Base-by-base conservation (phyloP, 2,888 invertebrate genomes). In the Agrotis exclamationis region DNA sequence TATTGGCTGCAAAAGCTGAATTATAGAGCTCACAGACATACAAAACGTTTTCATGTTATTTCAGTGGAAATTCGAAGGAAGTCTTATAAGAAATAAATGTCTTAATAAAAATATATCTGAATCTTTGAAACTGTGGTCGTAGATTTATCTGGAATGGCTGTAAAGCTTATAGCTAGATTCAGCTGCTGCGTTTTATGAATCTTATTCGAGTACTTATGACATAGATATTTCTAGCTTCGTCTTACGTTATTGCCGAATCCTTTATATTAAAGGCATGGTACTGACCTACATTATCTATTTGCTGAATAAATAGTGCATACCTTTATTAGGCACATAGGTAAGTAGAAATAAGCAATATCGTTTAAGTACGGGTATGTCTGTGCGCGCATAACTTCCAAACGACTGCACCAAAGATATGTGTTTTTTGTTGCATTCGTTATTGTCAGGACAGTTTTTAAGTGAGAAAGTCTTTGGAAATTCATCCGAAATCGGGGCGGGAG, bases 1-100 rank as follows among this genome's bases (percentile, higher is more conserved):
- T 84, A 85, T 85, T 75, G 82, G 78, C 76, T 83, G 85, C 75
- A 68, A 84, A 83, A 79, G 77, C 65, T 70, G 76, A 73, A 80
- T 80, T 80, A 83, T 78, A 64, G 70, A 64, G 70, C 60, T 70
- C n/a, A 13, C 70, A 54, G 70, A 60, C 59, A 58, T 63, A 72
- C 74, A 66, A 71, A 76, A 60, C 66, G 70, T 54, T 71, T 70
- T 58, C 68, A 59, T 70, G 69, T 65, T 68, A 76, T 66, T 71
- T 59, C 60, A 64, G 64, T 58, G 59, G 14, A 33, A 76, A 79
- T 70, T 76, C 50, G n/a, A 68, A 73, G 60, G 70, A 63, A 63
- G 56, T 66, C 48, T 56, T n/a, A n/a, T n/a, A n/a, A n/a, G 63
- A 22, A 63, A 64, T 68, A 69, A 70, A 81, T 74, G 77, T 74